Conservation (phyloP, 2,113 vertebrate genomes). For the Cyprinus carpio region DNA sequence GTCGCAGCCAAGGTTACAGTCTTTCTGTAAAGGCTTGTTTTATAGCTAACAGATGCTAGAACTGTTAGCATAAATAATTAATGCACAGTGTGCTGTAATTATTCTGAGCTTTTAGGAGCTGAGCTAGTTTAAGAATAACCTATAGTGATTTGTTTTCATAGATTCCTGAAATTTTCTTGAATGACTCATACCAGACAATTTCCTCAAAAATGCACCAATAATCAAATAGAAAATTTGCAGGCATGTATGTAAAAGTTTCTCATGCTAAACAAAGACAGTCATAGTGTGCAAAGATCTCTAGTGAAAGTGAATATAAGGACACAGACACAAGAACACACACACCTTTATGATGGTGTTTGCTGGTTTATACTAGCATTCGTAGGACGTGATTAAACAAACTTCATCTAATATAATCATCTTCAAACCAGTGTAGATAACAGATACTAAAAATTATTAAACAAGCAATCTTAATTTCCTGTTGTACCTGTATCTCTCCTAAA, state of each 20-base stretch:
- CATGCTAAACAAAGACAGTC: not conserved
- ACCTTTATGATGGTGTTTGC: too few species aligned
- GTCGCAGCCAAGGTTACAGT: conserved; percentile 15
- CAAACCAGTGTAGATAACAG: too few species aligned
- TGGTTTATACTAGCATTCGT: too few species aligned
- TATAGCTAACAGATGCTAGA: conserved; percentile 40
- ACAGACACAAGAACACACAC: too few species aligned
- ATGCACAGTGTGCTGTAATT: conserved; percentile 16
- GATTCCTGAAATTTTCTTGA: not conserved
- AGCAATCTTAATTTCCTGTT: not conserved
- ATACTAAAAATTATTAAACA: too few species aligned
- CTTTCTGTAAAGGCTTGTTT: conserved; percentile 27
- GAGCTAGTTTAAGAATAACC: not conserved
- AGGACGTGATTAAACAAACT: too few species aligned
- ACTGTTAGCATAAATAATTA: conserved; percentile 26
- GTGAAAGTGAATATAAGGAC: not conserved
- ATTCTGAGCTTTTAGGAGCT: not conserved
- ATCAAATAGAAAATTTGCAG: not conserved
- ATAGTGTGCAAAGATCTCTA: not conserved
- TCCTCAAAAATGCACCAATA: not conserved
- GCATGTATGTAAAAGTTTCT: not conserved
- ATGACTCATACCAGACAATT: not conserved
- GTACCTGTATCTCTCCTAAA: not conserved
- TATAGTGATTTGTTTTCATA: not conserved
- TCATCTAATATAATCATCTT: too few species aligned